phyloP scores from a whole-genome alignment of 2,113 vertebrate genomes.

The Ctenodactylus gundi region DNA sequence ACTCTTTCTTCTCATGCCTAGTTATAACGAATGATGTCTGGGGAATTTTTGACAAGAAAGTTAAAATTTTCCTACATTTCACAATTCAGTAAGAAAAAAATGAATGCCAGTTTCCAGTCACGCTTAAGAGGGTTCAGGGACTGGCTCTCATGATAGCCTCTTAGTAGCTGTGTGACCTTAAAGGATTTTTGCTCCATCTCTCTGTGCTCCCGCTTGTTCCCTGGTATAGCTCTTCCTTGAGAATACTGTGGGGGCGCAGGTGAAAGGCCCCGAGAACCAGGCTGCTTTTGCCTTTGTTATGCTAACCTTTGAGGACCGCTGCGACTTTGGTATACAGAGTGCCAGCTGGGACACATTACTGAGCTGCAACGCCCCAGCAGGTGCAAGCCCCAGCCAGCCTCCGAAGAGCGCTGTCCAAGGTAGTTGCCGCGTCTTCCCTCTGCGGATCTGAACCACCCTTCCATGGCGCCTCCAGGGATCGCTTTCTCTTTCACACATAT shows the following conservation, averaged over 20 bases:
- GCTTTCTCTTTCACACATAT: not conserved
- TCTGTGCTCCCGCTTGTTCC: not conserved
- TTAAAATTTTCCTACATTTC: conserved; percentile 4
- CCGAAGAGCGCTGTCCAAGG: not conserved
- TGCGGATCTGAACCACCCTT: not conserved
- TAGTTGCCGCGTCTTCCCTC: not conserved
- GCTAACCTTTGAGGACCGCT: not conserved
- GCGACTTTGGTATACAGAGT: not conserved
- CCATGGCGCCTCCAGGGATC: not conserved
- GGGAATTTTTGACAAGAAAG: conserved; percentile 48
- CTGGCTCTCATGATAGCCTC: not conserved
- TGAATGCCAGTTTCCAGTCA: conserved; percentile 24
- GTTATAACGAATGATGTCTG: conserved; percentile 41
- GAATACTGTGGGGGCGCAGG: not conserved
- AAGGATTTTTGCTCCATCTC: not conserved
- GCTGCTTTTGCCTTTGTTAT: not conserved
- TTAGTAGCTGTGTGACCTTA: conserved; percentile 12
- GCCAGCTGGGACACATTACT: not conserved
- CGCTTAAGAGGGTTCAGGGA: not conserved
- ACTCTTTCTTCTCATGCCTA: conserved; percentile 29
- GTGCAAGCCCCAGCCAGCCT: not conserved
- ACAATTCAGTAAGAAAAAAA: conserved; percentile 42
- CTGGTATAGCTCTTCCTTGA: not conserved
- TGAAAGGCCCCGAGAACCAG: not conserved
- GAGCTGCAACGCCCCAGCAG: too few relatives aligned